Conservation (phyloP, 2,113 vertebrate species). For the Isichthys henryi region DNA sequence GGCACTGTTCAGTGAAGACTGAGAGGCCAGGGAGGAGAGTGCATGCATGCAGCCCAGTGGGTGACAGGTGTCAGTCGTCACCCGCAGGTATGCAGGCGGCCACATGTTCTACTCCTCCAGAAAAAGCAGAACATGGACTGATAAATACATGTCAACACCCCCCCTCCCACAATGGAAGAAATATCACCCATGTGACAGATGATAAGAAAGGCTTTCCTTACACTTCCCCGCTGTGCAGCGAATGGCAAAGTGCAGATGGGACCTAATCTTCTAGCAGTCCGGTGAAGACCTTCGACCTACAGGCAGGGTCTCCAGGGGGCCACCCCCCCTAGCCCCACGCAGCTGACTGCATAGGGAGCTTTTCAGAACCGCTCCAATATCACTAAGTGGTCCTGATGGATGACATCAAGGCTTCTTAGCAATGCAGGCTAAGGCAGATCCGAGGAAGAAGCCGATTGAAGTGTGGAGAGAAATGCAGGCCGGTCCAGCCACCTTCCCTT, state of each 20-base stretch:
- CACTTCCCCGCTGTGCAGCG: neutral
- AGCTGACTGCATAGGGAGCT: neutral
- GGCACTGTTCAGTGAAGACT: neutral
- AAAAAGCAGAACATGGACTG: neutral
- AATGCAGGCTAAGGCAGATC: neutral
- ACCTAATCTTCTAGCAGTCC: neutral
- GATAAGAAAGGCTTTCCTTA: neutral
- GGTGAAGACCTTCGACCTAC: neutral
- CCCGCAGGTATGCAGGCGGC: neutral
- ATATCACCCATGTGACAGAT: neutral
- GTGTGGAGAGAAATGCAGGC: neutral
- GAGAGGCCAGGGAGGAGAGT: neutral
- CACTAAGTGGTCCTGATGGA: neutral
- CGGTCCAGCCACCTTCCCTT: neutral
- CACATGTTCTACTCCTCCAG: neutral
- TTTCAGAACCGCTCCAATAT: neutral
- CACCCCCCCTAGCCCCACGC: neutral
- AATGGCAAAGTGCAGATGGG: neutral
- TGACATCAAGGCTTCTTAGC: neutral
- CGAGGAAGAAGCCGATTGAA: neutral
- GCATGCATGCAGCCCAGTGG: neutral
- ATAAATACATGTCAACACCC: neutral
- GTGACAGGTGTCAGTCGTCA: neutral
- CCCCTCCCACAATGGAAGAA: neutral
- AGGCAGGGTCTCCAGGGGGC: neutral